Conservation (phyloP, 2,113 vertebrate species). For the Eurystomus gularis region DNA sequence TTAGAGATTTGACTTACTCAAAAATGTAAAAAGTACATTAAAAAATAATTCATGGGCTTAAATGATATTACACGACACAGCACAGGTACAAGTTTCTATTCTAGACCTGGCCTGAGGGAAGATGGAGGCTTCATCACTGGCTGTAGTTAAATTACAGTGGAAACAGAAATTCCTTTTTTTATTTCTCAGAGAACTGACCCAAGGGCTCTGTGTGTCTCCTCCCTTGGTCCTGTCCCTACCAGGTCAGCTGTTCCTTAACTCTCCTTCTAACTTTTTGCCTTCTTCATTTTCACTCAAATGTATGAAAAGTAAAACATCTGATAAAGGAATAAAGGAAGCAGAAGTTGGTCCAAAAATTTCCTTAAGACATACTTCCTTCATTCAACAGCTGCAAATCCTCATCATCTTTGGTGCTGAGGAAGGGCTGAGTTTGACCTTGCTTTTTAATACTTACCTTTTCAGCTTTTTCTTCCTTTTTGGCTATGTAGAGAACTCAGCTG, state of each 20-base stretch:
- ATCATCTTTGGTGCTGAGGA: neutral
- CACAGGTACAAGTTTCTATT: neutral
- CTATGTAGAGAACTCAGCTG: neutral
- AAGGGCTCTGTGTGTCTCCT: neutral
- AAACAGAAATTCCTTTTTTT: neutral
- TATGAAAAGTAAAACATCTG: neutral
- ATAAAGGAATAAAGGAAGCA: neutral
- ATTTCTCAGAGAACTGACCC: neutral
- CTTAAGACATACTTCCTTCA: neutral
- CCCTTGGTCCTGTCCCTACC: neutral
- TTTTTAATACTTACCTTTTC: neutral
- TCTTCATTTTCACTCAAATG: neutral
- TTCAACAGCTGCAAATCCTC: neutral
- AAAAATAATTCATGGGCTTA: neutral
- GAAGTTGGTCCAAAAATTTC: neutral
- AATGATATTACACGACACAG: neutral
- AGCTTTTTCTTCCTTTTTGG: neutral
- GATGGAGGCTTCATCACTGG: neutral
- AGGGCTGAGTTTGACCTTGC: neutral
- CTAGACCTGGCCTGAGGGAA: neutral
- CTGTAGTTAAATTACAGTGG: neutral
- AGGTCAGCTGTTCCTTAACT: neutral
- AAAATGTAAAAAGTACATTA: neutral
- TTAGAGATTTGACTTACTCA: neutral
- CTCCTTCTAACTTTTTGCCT: neutral